phyloP scores from a whole-genome alignment of 37 sponge, comb jelly and placozoan species.

The Haliclona indistincta region DNA sequence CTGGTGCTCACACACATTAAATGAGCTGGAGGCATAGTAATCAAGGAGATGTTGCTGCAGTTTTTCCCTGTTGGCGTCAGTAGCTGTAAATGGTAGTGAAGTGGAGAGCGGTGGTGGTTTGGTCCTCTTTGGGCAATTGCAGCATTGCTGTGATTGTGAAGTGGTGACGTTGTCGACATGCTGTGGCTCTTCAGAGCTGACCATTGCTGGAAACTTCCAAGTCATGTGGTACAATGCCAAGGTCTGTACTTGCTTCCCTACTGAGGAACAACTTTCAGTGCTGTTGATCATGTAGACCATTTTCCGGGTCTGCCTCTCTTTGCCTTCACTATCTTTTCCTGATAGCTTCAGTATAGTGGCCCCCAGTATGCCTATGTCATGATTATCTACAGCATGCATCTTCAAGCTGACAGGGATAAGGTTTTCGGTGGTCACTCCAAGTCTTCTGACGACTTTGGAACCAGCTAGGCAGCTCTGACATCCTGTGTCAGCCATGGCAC shows the following conservation, averaged over 20 bases:
- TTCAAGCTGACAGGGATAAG: conserved; percentile 43
- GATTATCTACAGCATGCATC: conserved; percentile 44
- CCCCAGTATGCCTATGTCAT: conserved; percentile 33
- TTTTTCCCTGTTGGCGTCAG: conserved; percentile 44
- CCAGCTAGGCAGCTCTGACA: conserved; percentile 35
- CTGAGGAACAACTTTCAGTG: conserved; percentile 48
- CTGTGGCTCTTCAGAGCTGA: background rate
- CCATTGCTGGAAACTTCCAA: conserved; percentile 20
- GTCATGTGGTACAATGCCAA: conserved; percentile 27
- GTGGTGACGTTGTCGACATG: background rate
- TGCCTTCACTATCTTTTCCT: conserved; percentile 21
- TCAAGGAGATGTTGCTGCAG: conserved; percentile 42
- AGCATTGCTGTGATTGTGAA: conserved; percentile 12
- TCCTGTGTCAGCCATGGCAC: conserved; percentile 44
- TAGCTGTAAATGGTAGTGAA: conserved; percentile 43
- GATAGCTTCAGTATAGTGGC: conserved; percentile 31
- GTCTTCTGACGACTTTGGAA: conserved; percentile 30
- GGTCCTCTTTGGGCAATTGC: conserved; percentile 22
- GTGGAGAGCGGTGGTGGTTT: conserved; percentile 30
- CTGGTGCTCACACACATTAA: conserved; percentile 30
- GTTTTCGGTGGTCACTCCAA: conserved; percentile 24
- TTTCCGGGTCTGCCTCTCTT: conserved; percentile 22
- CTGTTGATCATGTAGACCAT: conserved; percentile 40
- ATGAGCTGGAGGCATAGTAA: conserved; percentile 43
- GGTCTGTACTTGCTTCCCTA: conserved; percentile 46